Percentiles rank a stretch among this genome's conserved stretches.
These are phyloP conservation scores for Doryteuthis pealeii DNA, from an alignment of 1,140 invertebrate genomes.

Conservation along the genomic window DNA sequence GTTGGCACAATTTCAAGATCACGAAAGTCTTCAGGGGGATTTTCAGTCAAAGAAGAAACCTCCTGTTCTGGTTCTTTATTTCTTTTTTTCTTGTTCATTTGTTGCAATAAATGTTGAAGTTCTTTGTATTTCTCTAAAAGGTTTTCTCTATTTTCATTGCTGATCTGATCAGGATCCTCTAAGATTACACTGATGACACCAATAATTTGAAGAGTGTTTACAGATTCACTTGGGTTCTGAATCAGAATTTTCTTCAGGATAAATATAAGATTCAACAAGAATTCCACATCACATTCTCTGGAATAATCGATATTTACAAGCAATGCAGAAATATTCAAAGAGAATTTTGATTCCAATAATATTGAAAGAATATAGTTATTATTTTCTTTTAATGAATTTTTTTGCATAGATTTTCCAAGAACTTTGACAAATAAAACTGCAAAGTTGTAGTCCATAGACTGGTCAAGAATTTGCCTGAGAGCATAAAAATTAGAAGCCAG, in stretches of 20 bases:
- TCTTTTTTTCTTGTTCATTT: background rate
- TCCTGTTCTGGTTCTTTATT: background rate
- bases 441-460: background rate
- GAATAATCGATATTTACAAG: background rate
- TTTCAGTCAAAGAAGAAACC: no score
- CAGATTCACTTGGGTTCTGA: background rate
- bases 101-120: background rate
- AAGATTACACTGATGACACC: background rate
- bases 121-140: no score
- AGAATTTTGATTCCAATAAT: background rate
- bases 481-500: background rate
- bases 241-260: background rate
- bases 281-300: background rate
- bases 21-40: constrained; percentile 52
- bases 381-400: background rate
- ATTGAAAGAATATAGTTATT: background rate
- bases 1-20: constrained; percentile 49
- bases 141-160: no score
- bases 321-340: background rate
- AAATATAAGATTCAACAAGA: no score
- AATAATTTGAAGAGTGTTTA: background rate
- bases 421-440: background rate
- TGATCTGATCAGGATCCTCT: background rate
- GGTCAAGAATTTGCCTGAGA: background rate
- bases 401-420: background rate